Evolutionary conservation across 2,113 vertebrate species (phyloP).

Genomic region (Istiophorus platypterus): DNA sequence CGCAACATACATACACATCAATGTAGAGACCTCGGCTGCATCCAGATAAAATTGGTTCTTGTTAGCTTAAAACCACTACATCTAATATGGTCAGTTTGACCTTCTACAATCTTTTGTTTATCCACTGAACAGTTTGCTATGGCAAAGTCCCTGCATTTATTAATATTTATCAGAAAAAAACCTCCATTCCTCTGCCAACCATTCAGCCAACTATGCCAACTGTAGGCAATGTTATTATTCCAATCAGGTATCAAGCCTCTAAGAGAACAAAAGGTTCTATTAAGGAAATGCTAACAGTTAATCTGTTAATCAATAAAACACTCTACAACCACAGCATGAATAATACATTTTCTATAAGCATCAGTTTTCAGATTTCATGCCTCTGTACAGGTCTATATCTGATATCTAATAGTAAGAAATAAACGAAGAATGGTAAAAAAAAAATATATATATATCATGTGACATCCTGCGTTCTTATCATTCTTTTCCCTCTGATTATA

Average conservation of each 20-base stretch:
- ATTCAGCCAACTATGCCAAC: neutral
- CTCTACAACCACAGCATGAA: neutral
- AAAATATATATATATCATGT: too few species aligned
- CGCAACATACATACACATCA: neutral
- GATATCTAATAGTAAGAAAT: neutral
- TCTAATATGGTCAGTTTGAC: constrained; percentile 38
- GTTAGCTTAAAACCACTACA: constrained; percentile 4
- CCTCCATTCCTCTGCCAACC: neutral
- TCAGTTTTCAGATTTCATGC: neutral
- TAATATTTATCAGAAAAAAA: constrained; percentile 6
- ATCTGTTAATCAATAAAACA: constrained; percentile 3
- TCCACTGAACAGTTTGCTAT: neutral
- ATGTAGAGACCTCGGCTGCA: neutral
- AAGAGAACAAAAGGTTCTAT: neutral
- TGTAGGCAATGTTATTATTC: neutral
- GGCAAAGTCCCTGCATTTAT: constrained; percentile 15
- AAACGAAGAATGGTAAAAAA: neutral
- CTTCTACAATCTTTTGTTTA: constrained; percentile 22
- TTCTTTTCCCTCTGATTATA: neutral
- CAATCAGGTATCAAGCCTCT: neutral
- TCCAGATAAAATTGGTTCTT: neutral
- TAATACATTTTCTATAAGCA: neutral
- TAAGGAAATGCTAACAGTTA: neutral
- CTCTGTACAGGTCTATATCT: neutral
- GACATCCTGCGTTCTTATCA: neutral